Percentiles rank a stretch among this genome's conserved stretches.
Conservation (phyloP, 2,797 vertebrate species). For the Mormyrops attenuatus region DNA sequence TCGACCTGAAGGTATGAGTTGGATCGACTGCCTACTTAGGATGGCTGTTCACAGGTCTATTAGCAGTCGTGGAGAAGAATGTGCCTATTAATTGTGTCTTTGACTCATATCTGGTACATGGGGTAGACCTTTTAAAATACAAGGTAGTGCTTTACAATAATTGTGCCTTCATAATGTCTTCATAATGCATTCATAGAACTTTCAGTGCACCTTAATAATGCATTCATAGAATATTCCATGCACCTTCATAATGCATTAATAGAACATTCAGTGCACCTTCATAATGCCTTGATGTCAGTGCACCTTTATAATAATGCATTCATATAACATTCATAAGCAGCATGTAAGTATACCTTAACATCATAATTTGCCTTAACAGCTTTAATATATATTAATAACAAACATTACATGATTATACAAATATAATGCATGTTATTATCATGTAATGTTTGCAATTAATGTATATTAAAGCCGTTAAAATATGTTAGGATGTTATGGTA, state of each 20-base stretch:
- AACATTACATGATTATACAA: neutral
- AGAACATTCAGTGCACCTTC: neutral
- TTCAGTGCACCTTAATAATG: neutral
- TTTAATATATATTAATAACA: neutral
- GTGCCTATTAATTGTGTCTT: neutral
- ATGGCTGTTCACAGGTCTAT: neutral
- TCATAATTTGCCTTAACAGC: neutral
- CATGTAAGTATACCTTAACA: neutral
- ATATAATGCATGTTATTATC: neutral
- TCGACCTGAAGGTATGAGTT: neutral
- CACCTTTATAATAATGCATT: neutral
- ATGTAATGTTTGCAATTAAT: neutral
- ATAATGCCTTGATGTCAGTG: neutral
- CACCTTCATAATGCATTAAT: neutral
- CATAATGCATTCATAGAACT: neutral
- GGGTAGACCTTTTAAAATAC: neutral
- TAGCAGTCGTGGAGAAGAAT: neutral
- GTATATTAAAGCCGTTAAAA: neutral
- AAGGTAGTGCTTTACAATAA: neutral
- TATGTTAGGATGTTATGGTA: neutral
- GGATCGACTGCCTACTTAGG: neutral
- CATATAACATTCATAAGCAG: neutral
- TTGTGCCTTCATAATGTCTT: neutral
- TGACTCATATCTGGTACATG: neutral
- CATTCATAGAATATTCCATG: neutral